Conservation (phyloP, 1,140 invertebrate genomes). For the Hyphantria cunea region DNA sequence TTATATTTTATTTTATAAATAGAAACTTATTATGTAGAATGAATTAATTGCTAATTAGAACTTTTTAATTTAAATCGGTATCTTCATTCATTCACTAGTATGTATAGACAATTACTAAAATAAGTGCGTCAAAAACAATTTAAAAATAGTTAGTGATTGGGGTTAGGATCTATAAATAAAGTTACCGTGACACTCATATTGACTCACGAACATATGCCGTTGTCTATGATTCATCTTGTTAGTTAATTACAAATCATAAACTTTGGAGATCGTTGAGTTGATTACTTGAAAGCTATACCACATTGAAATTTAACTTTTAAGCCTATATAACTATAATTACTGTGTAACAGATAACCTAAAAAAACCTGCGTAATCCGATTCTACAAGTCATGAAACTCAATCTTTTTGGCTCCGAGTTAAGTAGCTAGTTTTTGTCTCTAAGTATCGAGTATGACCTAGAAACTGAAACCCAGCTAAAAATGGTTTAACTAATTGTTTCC, state of each 20-base stretch:
- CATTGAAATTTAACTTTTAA: too few species aligned
- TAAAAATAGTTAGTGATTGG: conserved; percentile 24
- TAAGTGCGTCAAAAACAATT: conserved; percentile 12
- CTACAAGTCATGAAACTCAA: too few species aligned
- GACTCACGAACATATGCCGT: conserved; percentile 3
- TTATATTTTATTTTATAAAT: too few species aligned
- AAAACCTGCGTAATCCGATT: background rate
- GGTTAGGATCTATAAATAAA: conserved; percentile 25
- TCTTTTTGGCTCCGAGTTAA: too few species aligned
- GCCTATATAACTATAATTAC: too few species aligned
- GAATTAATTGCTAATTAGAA: conserved; percentile 15
- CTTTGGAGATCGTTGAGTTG: too few species aligned
- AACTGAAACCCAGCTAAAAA: background rate
- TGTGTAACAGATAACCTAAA: too few species aligned
- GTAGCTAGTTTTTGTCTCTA: too few species aligned
- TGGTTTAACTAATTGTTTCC: conserved; percentile 27
- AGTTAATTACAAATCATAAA: background rate
- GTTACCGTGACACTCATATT: conserved; percentile 10
- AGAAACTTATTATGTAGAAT: conserved; percentile 16
- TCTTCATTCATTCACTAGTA: background rate
- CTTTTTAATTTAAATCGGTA: background rate
- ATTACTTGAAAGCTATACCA: too few species aligned
- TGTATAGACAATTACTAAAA: background rate
- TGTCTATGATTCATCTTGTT: background rate
- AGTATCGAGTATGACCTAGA: too few species aligned